Base-by-base conservation (phyloP, 1,140 invertebrate genomes). In the Drosophila ercepeae region DNA sequence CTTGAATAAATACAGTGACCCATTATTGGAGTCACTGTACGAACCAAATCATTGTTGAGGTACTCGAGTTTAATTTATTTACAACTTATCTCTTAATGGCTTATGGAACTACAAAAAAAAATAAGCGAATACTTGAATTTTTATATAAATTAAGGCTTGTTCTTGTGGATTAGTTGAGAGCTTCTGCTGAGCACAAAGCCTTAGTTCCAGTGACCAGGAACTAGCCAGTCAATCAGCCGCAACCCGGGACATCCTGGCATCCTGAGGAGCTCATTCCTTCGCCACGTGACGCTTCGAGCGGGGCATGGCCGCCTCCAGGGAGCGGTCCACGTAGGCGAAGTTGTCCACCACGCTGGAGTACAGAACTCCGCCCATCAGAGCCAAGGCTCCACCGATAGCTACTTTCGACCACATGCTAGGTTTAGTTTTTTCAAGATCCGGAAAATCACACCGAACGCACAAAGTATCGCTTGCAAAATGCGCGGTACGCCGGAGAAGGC, bases 321-420 rank as follows among this genome's bases (percentile, higher is more conserved):
- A 77, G 9, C 76, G 76, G 39, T 86, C 81, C 82, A 81, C 77
- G 49, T 86, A 86, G 39, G 81, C 81, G 18, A 86, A 86, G 44
- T 86, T 86, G 11, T 86, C 81, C 48, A 77, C 82, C 3, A 88
- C 81, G 19, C 81, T 86, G 19, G 18, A 3, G 23, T 45, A 41
- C 0, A 88, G 59, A 0, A 42, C 52, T 11, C 82, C 81, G 8
- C 81, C 81, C 81, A 86, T 86, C 14, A 86, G 44, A 5, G 60
- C 16, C 63, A 86, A 55, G 9, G 81, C 72, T 9, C 81, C 81
- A 13, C 5, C 14, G 54, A 86, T 86, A 44, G 54, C 82, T 19
- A 81, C 29, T 49, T 81, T 86, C n/a, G 76, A 67, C 81, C 81
- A 86, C 81, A 86, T 86, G 52, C 23, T 76, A n/a, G n/a, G n/a